Percentiles rank a stretch among this genome's conserved stretches.
Evolutionary conservation across 1,140 invertebrate genomes (phyloP).

Genomic region (Hypsibius dujardini): DNA sequence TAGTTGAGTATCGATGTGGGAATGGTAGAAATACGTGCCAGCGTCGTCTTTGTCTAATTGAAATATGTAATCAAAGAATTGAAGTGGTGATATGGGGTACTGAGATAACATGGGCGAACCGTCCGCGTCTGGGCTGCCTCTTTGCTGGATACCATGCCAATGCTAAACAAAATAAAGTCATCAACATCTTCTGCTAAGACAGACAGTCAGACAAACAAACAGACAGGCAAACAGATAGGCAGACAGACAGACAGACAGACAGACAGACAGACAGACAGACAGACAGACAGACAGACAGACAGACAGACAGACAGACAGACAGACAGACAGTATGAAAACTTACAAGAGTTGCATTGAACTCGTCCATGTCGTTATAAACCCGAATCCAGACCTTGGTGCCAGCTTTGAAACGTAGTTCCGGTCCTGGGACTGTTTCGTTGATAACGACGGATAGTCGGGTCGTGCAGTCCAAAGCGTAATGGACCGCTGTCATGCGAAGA

Average conservation of each 20-base stretch:
- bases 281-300: too few species aligned
- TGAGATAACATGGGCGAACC: not conserved
- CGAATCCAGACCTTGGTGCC: not conserved
- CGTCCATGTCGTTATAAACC: conserved; percentile 6
- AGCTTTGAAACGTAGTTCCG: not conserved
- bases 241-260: too few species aligned
- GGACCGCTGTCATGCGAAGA: not conserved
- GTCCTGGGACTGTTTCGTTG: not conserved
- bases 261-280: too few species aligned
- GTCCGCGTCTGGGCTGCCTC: not conserved
- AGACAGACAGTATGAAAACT: not conserved
- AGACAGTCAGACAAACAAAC: too few species aligned
- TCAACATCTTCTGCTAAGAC: not conserved
- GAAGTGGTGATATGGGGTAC: not conserved
- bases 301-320: too few species aligned
- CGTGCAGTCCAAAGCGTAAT: not conserved
- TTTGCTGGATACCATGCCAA: not conserved
- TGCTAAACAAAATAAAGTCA: not conserved
- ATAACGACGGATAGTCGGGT: not conserved
- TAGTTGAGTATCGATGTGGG: not conserved
- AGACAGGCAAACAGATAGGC: too few species aligned
- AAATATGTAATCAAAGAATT: not conserved
- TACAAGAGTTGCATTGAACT: not conserved
- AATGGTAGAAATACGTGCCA: conserved; percentile 5
- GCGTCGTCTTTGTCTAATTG: not conserved